phyloP scores from a whole-genome alignment of 2,888 invertebrate genomes.

The Ephialtes manifestator region DNA sequence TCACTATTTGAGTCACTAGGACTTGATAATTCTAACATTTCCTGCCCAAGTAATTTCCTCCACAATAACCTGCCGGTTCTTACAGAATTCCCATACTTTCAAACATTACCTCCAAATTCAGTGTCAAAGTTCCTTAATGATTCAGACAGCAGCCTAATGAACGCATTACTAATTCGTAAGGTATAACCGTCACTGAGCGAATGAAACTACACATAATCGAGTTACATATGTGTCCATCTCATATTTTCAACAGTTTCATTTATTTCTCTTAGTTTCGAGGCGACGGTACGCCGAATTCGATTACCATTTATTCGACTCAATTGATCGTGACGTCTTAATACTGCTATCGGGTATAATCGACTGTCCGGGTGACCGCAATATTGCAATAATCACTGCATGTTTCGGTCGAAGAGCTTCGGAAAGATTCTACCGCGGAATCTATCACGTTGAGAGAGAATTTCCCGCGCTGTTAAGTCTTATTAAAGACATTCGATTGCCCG shows the following conservation, averaged over 20 bases:
- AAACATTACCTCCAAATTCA: too few relatives aligned
- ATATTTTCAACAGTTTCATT: neutral
- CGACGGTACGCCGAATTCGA: constrained; percentile 5
- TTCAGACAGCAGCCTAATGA: too few relatives aligned
- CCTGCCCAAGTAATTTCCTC: too few relatives aligned
- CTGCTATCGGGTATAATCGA: neutral
- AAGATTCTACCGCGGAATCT: neutral
- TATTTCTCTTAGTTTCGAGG: neutral
- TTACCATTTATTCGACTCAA: constrained; percentile 4
- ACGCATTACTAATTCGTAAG: too few relatives aligned
- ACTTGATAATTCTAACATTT: too few relatives aligned
- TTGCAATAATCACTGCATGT: neutral
- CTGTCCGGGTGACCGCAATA: neutral
- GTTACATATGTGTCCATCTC: neutral
- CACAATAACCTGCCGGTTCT: too few relatives aligned
- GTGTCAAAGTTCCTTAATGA: too few relatives aligned
- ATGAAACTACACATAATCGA: too few relatives aligned
- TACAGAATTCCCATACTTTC: too few relatives aligned
- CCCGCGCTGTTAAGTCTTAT: constrained; percentile 63
- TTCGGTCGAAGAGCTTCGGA: neutral
- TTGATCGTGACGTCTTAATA: neutral
- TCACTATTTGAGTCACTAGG: too few relatives aligned
- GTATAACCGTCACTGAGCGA: too few relatives aligned
- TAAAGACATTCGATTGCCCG: constrained; percentile 71
- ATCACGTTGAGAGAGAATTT: constrained; percentile 1